Base-by-base conservation (phyloP, 2,797 vertebrate genomes). In the Lophotriccus pileatus region DNA sequence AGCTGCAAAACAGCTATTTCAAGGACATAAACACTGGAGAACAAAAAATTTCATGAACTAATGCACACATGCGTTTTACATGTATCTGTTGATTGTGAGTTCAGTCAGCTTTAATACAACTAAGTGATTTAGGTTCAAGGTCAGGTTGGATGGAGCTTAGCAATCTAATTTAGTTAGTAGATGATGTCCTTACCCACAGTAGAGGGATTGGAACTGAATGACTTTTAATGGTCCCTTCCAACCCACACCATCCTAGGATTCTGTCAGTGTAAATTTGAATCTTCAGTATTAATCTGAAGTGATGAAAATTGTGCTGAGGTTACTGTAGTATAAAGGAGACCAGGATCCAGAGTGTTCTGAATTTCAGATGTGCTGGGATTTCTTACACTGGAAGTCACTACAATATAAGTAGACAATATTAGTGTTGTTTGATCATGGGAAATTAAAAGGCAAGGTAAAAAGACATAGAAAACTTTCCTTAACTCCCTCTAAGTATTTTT, bases 381-480 rank as follows among this genome's bases (percentile, higher is more conserved):
- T 79, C 39, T 66, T 70, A 27, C 52, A 4, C 1, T 47, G 3
- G 9, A 8, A 49, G 49, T 47, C 50, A 53, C 24, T 77, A 0
- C 10, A 30, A 0, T 47, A 3, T 25, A n/a, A 81, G 4, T 18
- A 6, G 23, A 37, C 44, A 47, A 7, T 81, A 32, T 18, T 75
- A 21, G 32, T 75, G 7, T 8, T 86, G 24, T 62, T 72, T 74
- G 37, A 55, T 43, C 11, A 10, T 34, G 18, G 36, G 58, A 46
- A 50, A 27, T 67, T 36, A 37, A 3, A 78, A 43, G 30, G 50
- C 39, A 30, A 47, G 10, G 16, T 66, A 27, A 30, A 73, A 67
- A 81, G 22, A 1, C 1, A 0, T 18, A 7, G 2, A 39, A 66
- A 44, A 44, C 10, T 64, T 85, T 2, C 9, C 25, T 11, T 47